Conservation (phyloP, 1,140 invertebrate genomes). For the Frieseomelitta varia region DNA sequence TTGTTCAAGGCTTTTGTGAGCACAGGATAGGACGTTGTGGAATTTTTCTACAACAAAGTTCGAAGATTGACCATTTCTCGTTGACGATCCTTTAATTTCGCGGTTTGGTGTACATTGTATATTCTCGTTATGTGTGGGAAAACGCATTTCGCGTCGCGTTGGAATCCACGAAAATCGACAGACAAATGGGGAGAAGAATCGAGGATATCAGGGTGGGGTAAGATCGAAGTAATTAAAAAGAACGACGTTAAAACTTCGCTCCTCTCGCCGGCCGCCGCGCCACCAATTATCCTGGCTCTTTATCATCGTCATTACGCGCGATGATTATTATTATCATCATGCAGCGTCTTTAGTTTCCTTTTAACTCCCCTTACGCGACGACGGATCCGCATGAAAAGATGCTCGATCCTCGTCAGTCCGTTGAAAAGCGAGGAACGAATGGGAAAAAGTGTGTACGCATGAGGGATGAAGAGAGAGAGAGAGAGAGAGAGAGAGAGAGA, state of each 20-base stretch:
- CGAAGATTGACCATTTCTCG: too few species aligned
- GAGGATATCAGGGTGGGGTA: neutral
- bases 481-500: neutral
- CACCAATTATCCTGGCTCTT: constrained; percentile 28
- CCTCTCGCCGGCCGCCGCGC: neutral
- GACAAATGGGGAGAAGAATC: neutral
- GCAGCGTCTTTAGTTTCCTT: constrained; percentile 40
- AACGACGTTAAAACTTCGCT: constrained; percentile 34
- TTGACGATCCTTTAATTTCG: too few species aligned
- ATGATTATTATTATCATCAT: constrained; percentile 38
- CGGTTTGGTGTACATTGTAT: too few species aligned
- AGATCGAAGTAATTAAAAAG: constrained; percentile 51
- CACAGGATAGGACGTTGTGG: too few species aligned
- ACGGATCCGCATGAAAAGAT: constrained; percentile 29
- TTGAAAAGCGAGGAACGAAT: neutral
- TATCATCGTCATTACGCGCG: constrained; percentile 39
- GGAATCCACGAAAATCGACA: too few species aligned
- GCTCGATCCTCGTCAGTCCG: neutral
- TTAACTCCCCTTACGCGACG: constrained; percentile 19
- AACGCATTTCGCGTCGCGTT: constrained; percentile 6
- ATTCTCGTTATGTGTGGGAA: too few species aligned
- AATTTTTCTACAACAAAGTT: too few species aligned
- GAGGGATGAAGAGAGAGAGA: neutral
- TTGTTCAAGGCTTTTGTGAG: too few species aligned
- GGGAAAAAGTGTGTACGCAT: neutral